These are phyloP conservation scores for Mobula birostris DNA, from an alignment of 2,113 vertebrate genomes.

Conservation along the genomic window DNA sequence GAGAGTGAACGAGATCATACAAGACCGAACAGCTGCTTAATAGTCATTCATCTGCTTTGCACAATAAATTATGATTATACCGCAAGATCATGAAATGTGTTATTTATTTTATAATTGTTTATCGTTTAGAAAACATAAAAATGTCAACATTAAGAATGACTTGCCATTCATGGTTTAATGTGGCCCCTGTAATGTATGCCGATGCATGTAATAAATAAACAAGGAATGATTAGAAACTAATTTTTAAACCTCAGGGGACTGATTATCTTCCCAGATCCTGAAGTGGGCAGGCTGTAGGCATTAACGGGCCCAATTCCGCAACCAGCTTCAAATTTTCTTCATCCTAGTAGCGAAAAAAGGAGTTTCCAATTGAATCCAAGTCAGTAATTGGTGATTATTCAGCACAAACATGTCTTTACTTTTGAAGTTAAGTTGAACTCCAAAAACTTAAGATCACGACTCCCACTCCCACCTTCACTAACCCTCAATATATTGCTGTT, in stretches of 20 bases:
- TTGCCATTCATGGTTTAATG: slow-evolving; percentile 1
- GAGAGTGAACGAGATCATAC: neutral
- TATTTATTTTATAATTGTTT: neutral
- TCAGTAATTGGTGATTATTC: neutral
- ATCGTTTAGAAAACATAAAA: neutral
- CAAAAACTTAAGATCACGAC: neutral
- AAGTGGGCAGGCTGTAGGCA: neutral
- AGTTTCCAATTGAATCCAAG: neutral
- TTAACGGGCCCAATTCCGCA: slow-evolving; percentile 5
- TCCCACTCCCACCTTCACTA: neutral
- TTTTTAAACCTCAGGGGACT: neutral
- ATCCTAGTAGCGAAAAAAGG: neutral
- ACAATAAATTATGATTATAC: neutral
- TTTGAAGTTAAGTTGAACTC: neutral
- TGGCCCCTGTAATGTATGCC: slow-evolving; percentile 13
- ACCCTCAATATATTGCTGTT: neutral
- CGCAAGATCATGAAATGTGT: neutral
- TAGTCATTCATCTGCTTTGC: neutral
- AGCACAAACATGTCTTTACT: neutral
- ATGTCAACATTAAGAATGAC: slow-evolving; percentile 19
- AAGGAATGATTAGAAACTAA: slow-evolving; percentile 15
- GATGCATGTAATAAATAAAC: neutral
- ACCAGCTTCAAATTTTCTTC: neutral
- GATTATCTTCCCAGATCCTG: neutral
- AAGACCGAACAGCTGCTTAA: neutral